phyloP scores from a whole-genome alignment of 2,888 invertebrate species.

The Synergus gifuensis region DNA sequence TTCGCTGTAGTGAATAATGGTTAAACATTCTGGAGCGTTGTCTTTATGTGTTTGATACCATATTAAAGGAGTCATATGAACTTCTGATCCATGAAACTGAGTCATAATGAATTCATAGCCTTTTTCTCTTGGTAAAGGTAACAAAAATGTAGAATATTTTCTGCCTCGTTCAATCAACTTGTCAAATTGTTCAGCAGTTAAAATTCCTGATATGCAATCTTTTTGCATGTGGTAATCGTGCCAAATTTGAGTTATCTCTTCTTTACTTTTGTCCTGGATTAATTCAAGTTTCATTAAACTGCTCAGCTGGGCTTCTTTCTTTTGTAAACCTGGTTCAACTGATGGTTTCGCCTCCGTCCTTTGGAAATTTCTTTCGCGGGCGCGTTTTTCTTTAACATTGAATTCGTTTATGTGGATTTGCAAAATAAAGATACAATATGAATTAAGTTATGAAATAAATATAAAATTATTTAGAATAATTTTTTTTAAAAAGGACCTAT shows the following conservation, averaged over 20 bases:
- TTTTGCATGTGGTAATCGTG: slow-evolving; percentile 88
- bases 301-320: slow-evolving; percentile 77
- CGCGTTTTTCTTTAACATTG: slow-evolving; percentile 67
- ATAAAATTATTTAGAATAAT: neutral
- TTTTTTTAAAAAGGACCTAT: slow-evolving; percentile 8
- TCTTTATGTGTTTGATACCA: slow-evolving; percentile 93
- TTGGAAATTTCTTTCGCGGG: slow-evolving; percentile 63
- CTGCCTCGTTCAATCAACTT: slow-evolving; percentile 81
- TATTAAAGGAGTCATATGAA: slow-evolving; percentile 91
- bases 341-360: slow-evolving; percentile 64
- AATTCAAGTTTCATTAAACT: slow-evolving; percentile 89
- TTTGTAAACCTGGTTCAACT: slow-evolving; percentile 53
- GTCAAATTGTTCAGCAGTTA: slow-evolving; percentile 82
- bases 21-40: slow-evolving; percentile 92
- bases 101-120: slow-evolving; percentile 93
- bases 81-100: slow-evolving; percentile 85
- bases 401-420: slow-evolving; percentile 1
- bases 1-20: slow-evolving; percentile 89
- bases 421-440: neutral
- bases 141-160: slow-evolving; percentile 85
- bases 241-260: slow-evolving; percentile 89
- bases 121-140: slow-evolving; percentile 88
- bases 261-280: slow-evolving; percentile 83
- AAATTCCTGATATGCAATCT: slow-evolving; percentile 86
- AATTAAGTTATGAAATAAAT: neutral